Conservation (phyloP, 37 sponge, comb jelly and placozoan species). For the Beroe ovata region DNA sequence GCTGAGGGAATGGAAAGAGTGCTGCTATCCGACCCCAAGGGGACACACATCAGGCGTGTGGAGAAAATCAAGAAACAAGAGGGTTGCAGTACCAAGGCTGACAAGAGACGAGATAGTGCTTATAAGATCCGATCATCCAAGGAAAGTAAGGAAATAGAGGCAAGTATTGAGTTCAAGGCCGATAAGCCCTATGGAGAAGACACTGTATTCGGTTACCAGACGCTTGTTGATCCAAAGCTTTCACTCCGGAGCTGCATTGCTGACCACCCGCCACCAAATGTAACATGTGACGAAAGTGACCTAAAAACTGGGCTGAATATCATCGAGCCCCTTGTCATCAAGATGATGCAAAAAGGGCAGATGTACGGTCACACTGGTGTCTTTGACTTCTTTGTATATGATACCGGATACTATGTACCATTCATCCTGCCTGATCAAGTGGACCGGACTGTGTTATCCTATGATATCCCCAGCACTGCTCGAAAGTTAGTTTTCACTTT, state of each 20-base stretch:
- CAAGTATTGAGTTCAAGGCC: neutral
- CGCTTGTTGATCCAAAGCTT: neutral
- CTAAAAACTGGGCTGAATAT: neutral
- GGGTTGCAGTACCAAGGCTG: neutral
- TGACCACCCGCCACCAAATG: neutral
- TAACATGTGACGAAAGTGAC: neutral
- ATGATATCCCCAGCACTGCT: neutral
- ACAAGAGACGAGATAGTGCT: neutral
- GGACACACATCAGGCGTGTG: neutral
- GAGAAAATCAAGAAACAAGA: neutral
- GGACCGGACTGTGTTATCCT: neutral
- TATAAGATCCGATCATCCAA: neutral
- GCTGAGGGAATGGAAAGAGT: neutral
- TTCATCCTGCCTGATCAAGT: neutral
- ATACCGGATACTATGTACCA: neutral
- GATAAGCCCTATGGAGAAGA: neutral
- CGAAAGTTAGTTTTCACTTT: neutral
- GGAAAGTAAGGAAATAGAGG: neutral
- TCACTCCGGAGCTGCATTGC: neutral
- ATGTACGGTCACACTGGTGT: neutral
- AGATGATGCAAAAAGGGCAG: neutral
- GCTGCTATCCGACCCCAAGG: neutral
- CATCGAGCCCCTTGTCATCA: neutral
- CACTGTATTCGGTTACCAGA: neutral
- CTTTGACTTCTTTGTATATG: neutral